Conservation (phyloP, 2,113 vertebrate species). For the Actinemys pallida region DNA sequence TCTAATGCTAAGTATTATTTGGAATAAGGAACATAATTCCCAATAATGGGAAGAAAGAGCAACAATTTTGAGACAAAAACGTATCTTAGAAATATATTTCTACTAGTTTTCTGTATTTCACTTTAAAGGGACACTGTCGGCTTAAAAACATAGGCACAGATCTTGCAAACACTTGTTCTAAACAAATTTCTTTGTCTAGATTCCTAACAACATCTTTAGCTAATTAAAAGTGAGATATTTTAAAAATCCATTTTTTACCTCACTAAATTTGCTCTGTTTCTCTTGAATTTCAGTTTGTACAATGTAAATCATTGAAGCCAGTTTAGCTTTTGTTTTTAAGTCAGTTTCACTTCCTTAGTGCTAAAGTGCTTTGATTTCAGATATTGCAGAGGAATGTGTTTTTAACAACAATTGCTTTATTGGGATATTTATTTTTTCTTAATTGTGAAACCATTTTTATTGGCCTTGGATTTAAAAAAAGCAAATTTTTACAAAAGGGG, state of each 20-base stretch:
- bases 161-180: neutral
- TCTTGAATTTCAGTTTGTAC: neutral
- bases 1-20: neutral
- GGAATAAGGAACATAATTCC: neutral
- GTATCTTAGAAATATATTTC: neutral
- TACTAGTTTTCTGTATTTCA: neutral
- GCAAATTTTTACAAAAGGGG: neutral
- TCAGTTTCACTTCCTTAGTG: neutral
- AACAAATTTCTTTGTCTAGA: neutral
- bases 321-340: neutral
- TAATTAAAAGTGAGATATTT: neutral
- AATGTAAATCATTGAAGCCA: neutral
- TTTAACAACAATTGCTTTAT: neutral
- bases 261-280: neutral
- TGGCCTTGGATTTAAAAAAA: neutral
- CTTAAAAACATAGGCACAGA: neutral
- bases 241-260: neutral
- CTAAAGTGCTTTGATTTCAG: neutral
- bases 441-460: neutral
- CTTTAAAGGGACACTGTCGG: neutral
- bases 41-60: neutral
- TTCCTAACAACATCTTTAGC: neutral
- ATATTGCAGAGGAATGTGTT: neutral
- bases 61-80: neutral
- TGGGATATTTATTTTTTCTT: neutral